A percentile compares a stretch with the other conserved stretches of the same genome.
These are phyloP conservation scores for Autographa pulchrina DNA, from an alignment of 2,888 invertebrate species.

Conservation along the genomic window DNA sequence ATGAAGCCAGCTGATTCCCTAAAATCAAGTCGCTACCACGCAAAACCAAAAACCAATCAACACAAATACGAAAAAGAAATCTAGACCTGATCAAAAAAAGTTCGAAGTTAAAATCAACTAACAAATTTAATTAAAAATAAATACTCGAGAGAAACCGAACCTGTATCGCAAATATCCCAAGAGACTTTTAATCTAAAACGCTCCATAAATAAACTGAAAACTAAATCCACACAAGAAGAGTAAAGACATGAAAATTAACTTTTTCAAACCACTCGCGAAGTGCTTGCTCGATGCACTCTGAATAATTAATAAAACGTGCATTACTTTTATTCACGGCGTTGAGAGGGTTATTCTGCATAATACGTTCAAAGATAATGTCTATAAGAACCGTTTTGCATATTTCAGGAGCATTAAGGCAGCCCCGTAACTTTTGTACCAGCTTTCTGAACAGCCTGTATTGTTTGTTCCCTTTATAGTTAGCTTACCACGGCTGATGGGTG, in stretches of 20 bases:
- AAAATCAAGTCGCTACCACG: no score
- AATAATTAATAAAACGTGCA: conserved; percentile 69
- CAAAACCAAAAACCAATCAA: background rate
- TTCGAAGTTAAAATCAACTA: background rate
- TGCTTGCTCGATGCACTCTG: conserved; percentile 65
- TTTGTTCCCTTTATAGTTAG: conserved; percentile 32
- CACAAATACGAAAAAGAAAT: background rate
- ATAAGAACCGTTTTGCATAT: conserved; percentile 67
- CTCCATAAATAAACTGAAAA: conserved; percentile 40
- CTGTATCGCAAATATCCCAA: conserved; percentile 19
- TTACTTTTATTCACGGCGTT: conserved; percentile 59
- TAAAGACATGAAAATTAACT: conserved; percentile 50
- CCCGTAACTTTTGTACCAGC: conserved; percentile 46
- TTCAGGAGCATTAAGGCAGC: conserved; percentile 60
- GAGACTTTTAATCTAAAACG: conserved; percentile 38
- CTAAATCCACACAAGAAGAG: conserved; percentile 41
- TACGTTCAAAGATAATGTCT: conserved; percentile 62
- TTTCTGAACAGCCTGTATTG: conserved; percentile 37
- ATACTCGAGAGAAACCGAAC: conserved; percentile 5
- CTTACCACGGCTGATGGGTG: conserved; percentile 23
- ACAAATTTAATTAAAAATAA: conserved; percentile 20
- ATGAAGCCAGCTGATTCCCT: no score
- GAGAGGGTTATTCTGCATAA: conserved; percentile 53
- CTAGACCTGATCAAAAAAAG: conserved; percentile 1
- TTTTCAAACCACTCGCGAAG: conserved; percentile 50